Percentiles rank a stretch among this genome's conserved stretches.
phyloP scores from a whole-genome alignment of 2,113 vertebrate species.

The Menidia beryllina region DNA sequence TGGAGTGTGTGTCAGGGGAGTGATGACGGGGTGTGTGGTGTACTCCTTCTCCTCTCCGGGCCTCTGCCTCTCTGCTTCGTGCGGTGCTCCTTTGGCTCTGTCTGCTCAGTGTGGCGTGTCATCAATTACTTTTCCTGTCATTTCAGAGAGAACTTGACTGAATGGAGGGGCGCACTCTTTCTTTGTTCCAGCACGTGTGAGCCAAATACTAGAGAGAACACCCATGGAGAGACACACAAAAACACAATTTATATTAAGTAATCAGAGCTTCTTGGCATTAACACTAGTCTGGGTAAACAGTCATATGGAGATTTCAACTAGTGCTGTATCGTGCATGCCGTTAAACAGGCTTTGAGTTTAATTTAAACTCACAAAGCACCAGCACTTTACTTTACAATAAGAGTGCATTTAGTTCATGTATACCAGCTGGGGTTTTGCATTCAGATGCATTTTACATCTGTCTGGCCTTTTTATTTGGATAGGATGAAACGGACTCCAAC shows the following conservation, averaged over 20 bases:
- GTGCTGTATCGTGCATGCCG: not conserved
- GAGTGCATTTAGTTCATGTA: not conserved
- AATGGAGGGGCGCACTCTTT: slow-evolving; percentile 37
- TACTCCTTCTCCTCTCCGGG: slow-evolving; percentile 49
- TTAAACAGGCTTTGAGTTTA: slow-evolving; percentile 3
- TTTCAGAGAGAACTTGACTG: slow-evolving; percentile 37
- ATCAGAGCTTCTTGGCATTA: slow-evolving; percentile 5
- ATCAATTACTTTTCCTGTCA: slow-evolving; percentile 80
- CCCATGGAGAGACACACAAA: slow-evolving; percentile 40
- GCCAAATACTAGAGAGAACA: slow-evolving; percentile 41
- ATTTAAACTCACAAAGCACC: slow-evolving; percentile 7
- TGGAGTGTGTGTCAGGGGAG: slow-evolving; percentile 26
- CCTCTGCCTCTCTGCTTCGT: slow-evolving; percentile 40
- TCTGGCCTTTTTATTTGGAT: not conserved
- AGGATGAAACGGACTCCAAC: slow-evolving; percentile 49
- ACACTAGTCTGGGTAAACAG: slow-evolving; percentile 11
- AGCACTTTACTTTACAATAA: not conserved
- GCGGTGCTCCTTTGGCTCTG: slow-evolving; percentile 30
- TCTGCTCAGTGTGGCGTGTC: slow-evolving; percentile 73
- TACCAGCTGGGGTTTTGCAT: slow-evolving; percentile 12
- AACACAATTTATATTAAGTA: slow-evolving; percentile 22
- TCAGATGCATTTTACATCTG: not conserved
- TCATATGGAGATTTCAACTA: slow-evolving; percentile 2
- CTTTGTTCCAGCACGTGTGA: slow-evolving; percentile 67
- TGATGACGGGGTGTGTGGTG: slow-evolving; percentile 34